Percentiles rank a stretch among this genome's conserved stretches.
These are phyloP conservation scores for Centropyge bicolor DNA, from an alignment of 2,797 vertebrate species.

Conservation along the genomic window DNA sequence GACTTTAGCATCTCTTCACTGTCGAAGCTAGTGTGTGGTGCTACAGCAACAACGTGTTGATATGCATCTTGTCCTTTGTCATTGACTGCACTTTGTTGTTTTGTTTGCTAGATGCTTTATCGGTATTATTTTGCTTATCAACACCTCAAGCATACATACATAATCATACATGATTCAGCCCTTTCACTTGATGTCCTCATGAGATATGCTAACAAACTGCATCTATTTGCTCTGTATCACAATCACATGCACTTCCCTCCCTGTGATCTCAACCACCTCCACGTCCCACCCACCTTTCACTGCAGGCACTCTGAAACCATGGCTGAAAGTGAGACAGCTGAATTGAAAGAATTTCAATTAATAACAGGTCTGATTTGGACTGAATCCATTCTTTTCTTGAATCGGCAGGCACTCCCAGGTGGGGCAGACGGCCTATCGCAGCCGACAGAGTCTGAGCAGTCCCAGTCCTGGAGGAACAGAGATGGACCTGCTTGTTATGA, in stretches of 20 bases:
- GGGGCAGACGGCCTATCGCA: slow-evolving; percentile 92
- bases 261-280: slow-evolving; percentile 12
- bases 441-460: slow-evolving; percentile 97
- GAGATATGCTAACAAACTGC: slow-evolving; percentile 4
- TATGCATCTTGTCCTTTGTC: slow-evolving; percentile 21
- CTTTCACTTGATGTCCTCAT: slow-evolving; percentile 14
- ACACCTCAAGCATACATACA: neutral
- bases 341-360: slow-evolving; percentile 45
- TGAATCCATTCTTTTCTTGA: slow-evolving; percentile 53
- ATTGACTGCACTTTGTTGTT: slow-evolving; percentile 16
- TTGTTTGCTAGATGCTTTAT: slow-evolving; percentile 23
- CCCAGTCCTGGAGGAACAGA: slow-evolving; percentile 98
- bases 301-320: slow-evolving; percentile 28
- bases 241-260: slow-evolving; percentile 3
- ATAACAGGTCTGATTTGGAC: slow-evolving; percentile 47
- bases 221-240: slow-evolving; percentile 6
- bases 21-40: neutral
- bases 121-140: slow-evolving; percentile 30
- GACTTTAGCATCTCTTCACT: slow-evolving; percentile 19
- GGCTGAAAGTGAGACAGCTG: slow-evolving; percentile 28
- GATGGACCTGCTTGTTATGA: slow-evolving; percentile 98
- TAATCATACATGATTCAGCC: slow-evolving; percentile 15
- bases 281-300: neutral
- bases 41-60: slow-evolving; percentile 26
- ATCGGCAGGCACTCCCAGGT: slow-evolving; percentile 90